These are phyloP conservation scores for Amphiprion ocellaris DNA, from an alignment of 2,113 vertebrate species.

Conservation along the genomic window DNA sequence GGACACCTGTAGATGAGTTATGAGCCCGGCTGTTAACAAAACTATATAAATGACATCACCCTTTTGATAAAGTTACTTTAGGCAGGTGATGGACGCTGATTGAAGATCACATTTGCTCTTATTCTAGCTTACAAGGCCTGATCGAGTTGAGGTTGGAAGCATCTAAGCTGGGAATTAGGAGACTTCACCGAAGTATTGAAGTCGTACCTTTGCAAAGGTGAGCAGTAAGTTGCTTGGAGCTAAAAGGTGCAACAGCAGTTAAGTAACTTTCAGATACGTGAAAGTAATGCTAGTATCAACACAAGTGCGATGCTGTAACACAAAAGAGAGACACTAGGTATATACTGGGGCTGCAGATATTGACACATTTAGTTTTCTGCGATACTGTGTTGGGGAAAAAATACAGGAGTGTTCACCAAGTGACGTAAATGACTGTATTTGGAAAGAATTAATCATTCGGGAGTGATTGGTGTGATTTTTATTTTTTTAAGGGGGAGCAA, in stretches of 20 bases:
- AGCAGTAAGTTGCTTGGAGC: not conserved
- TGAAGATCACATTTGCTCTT: too few species aligned
- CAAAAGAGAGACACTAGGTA: too few species aligned
- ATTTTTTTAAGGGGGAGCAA: too few species aligned
- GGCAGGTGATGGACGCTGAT: not conserved
- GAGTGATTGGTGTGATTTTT: too few species aligned
- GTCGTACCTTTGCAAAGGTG: not conserved
- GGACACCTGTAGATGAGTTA: conserved; percentile 42
- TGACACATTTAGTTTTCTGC: too few species aligned
- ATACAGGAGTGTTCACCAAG: too few species aligned
- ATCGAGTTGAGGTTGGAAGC: not conserved
- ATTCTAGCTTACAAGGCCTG: not conserved
- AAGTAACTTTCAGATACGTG: not conserved
- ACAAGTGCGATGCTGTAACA: not conserved
- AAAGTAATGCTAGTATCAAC: not conserved
- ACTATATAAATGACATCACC: not conserved
- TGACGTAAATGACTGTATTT: too few species aligned
- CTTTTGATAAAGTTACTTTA: too few species aligned
- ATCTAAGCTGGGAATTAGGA: not conserved
- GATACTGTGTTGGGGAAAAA: too few species aligned
- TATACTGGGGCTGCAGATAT: too few species aligned
- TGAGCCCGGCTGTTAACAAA: not conserved
- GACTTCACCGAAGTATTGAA: not conserved
- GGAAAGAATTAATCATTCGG: too few species aligned
- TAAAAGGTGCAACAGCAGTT: not conserved